Percentiles rank a stretch among this genome's conserved stretches.
Conservation (phyloP, 2,888 invertebrate genomes). For the Tridacna crocea region DNA sequence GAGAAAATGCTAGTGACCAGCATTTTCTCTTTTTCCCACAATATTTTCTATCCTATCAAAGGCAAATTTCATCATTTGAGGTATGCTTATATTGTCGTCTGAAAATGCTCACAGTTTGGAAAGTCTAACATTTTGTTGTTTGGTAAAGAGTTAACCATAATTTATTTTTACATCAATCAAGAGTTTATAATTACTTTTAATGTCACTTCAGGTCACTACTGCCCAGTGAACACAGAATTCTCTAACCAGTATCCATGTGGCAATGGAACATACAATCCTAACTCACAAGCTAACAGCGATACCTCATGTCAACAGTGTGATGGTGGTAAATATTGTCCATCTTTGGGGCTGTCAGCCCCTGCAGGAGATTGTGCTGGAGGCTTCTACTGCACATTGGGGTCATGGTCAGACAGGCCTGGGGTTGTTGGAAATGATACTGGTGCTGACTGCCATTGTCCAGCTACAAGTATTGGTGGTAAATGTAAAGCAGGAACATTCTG, state of each 20-base stretch:
- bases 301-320: conserved; percentile 77
- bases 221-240: conserved; percentile 75
- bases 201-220: conserved; percentile 74
- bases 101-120: no score
- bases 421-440: conserved; percentile 74
- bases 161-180: no score
- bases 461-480: conserved; percentile 76
- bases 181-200: no score
- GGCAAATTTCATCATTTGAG: no score
- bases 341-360: conserved; percentile 71
- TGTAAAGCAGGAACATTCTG: conserved; percentile 81
- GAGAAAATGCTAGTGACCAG: no score
- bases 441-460: conserved; percentile 74
- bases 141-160: no score
- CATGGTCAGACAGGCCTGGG: conserved; percentile 76
- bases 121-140: no score
- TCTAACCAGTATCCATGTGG: conserved; percentile 78
- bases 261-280: conserved; percentile 80
- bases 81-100: no score
- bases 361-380: conserved; percentile 79
- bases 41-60: no score
- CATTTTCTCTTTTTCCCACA: no score
- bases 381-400: conserved; percentile 80
- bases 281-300: conserved; percentile 66
- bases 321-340: conserved; percentile 80